A percentile compares a stretch with the other conserved stretches of the same genome.
Conservation (phyloP, 2,888 invertebrate genomes). For the Vannuccia rotundouncinata region DNA sequence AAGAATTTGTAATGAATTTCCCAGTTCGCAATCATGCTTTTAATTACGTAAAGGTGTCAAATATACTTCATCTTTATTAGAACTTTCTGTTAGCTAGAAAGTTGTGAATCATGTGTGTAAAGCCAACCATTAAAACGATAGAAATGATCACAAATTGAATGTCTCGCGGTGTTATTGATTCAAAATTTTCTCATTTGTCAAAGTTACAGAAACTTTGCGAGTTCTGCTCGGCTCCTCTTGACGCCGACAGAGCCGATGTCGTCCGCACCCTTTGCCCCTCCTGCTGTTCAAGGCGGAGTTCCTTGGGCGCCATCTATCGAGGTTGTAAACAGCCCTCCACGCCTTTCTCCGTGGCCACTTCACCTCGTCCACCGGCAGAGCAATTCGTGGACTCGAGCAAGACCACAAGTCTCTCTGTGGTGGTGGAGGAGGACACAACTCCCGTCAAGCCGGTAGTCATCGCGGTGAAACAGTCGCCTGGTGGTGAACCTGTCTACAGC, state of each 20-base stretch:
- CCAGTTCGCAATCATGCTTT: too few species aligned
- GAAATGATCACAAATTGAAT: too few species aligned
- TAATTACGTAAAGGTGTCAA: too few species aligned
- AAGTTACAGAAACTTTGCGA: background rate
- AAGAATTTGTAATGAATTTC: too few species aligned
- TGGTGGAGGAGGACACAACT: background rate
- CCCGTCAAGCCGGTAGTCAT: background rate
- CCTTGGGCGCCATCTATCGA: background rate
- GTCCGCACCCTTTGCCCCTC: background rate
- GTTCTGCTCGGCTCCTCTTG: background rate
- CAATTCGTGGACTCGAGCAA: background rate
- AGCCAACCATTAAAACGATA: too few species aligned
- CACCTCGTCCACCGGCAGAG: background rate
- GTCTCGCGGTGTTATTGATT: too few species aligned
- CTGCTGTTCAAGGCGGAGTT: background rate
- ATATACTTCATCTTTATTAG: too few species aligned
- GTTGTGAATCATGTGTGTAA: too few species aligned
- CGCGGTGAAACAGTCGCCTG: background rate
- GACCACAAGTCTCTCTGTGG: background rate
- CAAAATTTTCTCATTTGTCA: too few species aligned
- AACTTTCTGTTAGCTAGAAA: too few species aligned
- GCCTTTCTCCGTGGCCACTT: background rate
- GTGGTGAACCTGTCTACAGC: background rate
- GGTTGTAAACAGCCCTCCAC: background rate
- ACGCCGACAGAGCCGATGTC: background rate